Conservation (phyloP, 1,140 invertebrate species). For the Hypothenemus hampei region DNA sequence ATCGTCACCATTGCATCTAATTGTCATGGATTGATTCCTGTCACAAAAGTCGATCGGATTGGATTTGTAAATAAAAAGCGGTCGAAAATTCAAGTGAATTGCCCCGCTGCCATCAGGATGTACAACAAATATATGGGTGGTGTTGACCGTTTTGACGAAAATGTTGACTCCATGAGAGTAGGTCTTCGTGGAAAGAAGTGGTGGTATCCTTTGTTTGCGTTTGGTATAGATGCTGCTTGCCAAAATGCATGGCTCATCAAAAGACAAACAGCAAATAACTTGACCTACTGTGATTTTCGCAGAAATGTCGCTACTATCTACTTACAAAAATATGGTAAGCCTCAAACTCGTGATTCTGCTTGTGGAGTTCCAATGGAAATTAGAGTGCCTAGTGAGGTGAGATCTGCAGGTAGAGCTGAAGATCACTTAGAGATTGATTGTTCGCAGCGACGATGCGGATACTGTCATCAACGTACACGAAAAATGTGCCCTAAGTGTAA, state of each 20-base stretch:
- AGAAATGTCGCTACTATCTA: not conserved
- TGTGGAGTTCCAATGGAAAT: not conserved
- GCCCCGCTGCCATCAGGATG: not conserved
- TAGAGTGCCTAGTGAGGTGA: not conserved
- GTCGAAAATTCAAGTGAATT: not conserved
- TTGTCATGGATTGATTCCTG: not conserved
- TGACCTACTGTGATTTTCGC: not conserved
- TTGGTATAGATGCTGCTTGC: not conserved
- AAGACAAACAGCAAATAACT: not conserved
- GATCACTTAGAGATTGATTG: not conserved
- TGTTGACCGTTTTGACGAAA: not conserved
- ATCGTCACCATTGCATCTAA: not conserved
- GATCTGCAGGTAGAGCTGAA: not conserved
- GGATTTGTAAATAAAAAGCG: not conserved
- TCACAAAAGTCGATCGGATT: not conserved
- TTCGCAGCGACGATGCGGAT: not conserved
- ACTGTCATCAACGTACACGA: not conserved
- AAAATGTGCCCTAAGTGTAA: not conserved
- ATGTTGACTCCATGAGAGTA: not conserved
- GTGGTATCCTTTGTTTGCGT: slow-evolving; percentile 3
- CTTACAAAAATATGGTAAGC: not conserved
- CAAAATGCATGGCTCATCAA: slow-evolving; percentile 3
- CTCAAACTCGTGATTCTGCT: not conserved
- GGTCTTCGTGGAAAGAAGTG: not conserved
- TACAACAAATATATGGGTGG: slow-evolving; percentile 10